Percentiles rank a stretch among this genome's conserved stretches.
Evolutionary conservation across 30 jellyfish, hydroid and myxozoan species (phyloP).

Genomic region (Nemopilema nomurai): DNA sequence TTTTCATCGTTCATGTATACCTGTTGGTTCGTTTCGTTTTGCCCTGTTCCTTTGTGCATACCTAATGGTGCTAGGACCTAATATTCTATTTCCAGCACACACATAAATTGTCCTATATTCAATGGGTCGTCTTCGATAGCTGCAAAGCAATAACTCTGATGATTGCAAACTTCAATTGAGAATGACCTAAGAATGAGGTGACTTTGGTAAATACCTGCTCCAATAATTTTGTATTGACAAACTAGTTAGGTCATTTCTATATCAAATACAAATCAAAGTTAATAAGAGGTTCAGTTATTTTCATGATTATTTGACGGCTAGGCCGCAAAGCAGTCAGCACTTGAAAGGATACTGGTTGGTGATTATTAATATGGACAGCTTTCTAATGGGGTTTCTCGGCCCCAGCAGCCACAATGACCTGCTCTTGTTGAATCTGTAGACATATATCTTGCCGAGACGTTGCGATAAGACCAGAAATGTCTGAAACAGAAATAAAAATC

Average conservation of each 20-base stretch:
- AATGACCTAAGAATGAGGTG: too few species aligned
- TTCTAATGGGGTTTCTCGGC: constrained; percentile 83
- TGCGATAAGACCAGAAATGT: constrained; percentile 87
- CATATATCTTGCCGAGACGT: constrained; percentile 86
- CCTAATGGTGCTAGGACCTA: too few species aligned
- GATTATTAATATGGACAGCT: constrained; percentile 53
- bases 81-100: too few species aligned
- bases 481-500: constrained; percentile 34
- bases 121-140: too few species aligned
- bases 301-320: neutral
- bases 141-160: too few species aligned
- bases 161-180: too few species aligned
- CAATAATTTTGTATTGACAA: neutral
- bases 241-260: neutral
- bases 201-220: too few species aligned
- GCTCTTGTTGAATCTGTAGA: constrained; percentile 87
- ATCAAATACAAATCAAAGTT: neutral
- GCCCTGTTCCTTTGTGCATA: too few species aligned
- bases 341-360: constrained; percentile 89
- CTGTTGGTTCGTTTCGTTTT: too few species aligned
- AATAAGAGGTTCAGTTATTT: neutral
- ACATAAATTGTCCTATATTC: too few species aligned
- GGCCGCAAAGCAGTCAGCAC: neutral
- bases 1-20: too few species aligned
- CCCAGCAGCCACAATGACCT: constrained; percentile 90